These are phyloP conservation scores for Hydropsyche tenuis DNA, from an alignment of 1,140 invertebrate species.

Conservation along the genomic window DNA sequence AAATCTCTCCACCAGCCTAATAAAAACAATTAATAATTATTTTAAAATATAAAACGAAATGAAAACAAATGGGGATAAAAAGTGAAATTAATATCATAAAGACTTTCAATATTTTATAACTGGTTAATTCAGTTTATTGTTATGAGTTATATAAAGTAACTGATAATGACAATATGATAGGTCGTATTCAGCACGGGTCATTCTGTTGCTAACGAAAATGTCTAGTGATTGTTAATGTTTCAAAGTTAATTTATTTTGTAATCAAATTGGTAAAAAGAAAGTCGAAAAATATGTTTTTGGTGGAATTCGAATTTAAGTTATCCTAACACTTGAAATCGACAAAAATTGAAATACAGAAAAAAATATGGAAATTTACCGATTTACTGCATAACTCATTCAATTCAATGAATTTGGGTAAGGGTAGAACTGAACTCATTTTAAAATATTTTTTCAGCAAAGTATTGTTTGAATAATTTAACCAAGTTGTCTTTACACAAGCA, in stretches of 20 bases:
- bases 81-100: neutral
- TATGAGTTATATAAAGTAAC: neutral
- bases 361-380: slow-evolving; percentile 39
- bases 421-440: slow-evolving; percentile 35
- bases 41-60: neutral
- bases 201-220: neutral
- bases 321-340: too few species aligned
- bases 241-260: neutral
- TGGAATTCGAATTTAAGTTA: too few species aligned
- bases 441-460: neutral
- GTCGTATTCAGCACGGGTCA: neutral
- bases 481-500: neutral
- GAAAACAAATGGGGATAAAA: neutral
- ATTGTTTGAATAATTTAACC: neutral
- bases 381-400: slow-evolving; percentile 45
- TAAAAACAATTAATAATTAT: slow-evolving; percentile 27
- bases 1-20: slow-evolving; percentile 66
- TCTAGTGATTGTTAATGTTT: neutral
- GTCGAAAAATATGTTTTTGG: too few species aligned
- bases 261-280: neutral
- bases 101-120: neutral
- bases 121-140: neutral
- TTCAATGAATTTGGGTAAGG: slow-evolving; percentile 46
- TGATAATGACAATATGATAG: neutral
- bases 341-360: too few species aligned